Evolutionary conservation across 2,797 vertebrate genomes (phyloP), one percentile per base, ranked within the genome.

Genomic region (Myotis findleyi): DNA sequence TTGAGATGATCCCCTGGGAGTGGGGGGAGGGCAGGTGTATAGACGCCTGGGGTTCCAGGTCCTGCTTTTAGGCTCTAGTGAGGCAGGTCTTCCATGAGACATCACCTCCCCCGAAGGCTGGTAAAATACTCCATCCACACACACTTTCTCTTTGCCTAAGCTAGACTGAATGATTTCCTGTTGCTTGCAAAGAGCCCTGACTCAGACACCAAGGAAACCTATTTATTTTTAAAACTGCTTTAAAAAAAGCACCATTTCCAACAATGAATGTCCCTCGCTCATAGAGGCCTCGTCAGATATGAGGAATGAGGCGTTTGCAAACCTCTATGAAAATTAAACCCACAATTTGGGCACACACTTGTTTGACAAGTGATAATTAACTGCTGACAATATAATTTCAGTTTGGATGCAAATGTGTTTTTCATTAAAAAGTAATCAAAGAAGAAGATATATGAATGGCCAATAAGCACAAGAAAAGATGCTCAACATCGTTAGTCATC

Each of bases 331-430:
- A 96, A 97, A 91, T 97, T 84, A 98, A 98, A 96, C 81, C 97
- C 88, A 64, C 96, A 77, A 36, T 95, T 95, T 96, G 93, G 96
- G 80, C 1, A 17, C 88, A 91, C 62, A 41, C 89, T 71, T 73
- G 91, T 83, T 93, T 98, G 98, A 98, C 98, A 98, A 98, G 98
- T 97, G 98, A 97, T 98, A 98, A 98, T 98, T 98, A 98, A 97
- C 97, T 97, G 96, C 97, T 97, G 98, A 97, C 97, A 96, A 79
- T 92, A 94, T 98, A 95, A 98, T 98, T 97, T 95, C 36, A 18
- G 96, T 97, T 97, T 97, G 93, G 97, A 97, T 98, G 97, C 93
- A 97, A 97, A 95, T 93, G 96, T 66, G 71, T 49, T 97, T 97
- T 97, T 96, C 97, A 96, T 98, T 97, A 97, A 97, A 97, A 98